phyloP scores from a whole-genome alignment of 2,888 invertebrate species.

The Abrostola tripartita region DNA sequence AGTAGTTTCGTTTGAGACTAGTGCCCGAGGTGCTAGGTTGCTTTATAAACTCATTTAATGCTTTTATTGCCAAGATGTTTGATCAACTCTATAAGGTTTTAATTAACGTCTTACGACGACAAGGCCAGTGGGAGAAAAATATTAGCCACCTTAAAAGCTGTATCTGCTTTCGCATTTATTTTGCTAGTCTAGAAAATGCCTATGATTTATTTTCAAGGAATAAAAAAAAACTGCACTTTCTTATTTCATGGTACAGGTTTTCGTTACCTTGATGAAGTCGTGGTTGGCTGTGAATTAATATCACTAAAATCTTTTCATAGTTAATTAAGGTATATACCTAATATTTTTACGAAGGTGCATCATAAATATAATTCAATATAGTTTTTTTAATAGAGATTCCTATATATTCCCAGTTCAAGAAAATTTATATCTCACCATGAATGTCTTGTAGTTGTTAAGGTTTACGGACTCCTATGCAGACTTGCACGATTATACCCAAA shows the following conservation, averaged over 20 bases:
- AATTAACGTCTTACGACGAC: background rate
- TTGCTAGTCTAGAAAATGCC: background rate
- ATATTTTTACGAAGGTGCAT: no score
- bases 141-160: background rate
- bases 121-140: background rate
- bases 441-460: no score
- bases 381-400: no score
- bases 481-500: no score
- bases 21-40: background rate
- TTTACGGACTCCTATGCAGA: no score
- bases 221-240: background rate
- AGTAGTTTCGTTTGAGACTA: background rate
- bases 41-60: constrained; percentile 1
- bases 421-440: no score
- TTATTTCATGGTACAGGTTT: background rate
- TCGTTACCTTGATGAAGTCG: background rate
- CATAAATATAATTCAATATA: no score
- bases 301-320: no score
- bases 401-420: no score
- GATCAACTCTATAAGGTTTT: background rate
- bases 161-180: background rate
- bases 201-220: background rate
- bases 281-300: background rate
- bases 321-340: no score
- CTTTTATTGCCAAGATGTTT: constrained; percentile 1